phyloP scores from a whole-genome alignment of 2,888 invertebrate genomes.

The Bimastos eiseni region DNA sequence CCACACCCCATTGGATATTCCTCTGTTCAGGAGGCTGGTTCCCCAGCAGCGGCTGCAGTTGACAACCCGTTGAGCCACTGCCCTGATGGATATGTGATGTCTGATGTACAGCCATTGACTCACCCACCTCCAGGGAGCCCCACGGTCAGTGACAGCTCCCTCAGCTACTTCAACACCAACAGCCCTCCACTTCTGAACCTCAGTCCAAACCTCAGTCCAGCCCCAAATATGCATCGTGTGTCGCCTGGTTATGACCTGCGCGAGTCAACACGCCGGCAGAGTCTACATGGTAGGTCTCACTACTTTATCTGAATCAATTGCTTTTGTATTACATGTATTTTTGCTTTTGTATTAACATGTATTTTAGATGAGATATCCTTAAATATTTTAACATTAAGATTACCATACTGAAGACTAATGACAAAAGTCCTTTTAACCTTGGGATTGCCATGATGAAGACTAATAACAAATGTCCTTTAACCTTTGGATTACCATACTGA shows the following conservation, averaged over 20 bases:
- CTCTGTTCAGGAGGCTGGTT: background rate
- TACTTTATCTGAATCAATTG: background rate
- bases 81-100: background rate
- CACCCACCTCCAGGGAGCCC: background rate
- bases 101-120: background rate
- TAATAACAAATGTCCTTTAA: too few relatives aligned
- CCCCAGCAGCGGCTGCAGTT: background rate
- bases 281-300: background rate
- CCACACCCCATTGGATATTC: background rate
- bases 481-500: too few relatives aligned
- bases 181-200: background rate
- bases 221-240: background rate
- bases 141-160: slow-evolving; percentile 13
- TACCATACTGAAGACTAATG: too few relatives aligned
- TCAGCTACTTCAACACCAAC: background rate
- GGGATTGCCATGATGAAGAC: too few relatives aligned
- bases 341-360: background rate
- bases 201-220: background rate
- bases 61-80: background rate
- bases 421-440: too few relatives aligned
- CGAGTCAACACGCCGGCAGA: slow-evolving; percentile 13
- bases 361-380: too few relatives aligned
- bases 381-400: too few relatives aligned
- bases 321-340: background rate
- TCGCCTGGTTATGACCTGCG: slow-evolving; percentile 5